These are phyloP conservation scores for Luffia ferchaultella DNA, from an alignment of 2,888 invertebrate species.

Conservation along the genomic window DNA sequence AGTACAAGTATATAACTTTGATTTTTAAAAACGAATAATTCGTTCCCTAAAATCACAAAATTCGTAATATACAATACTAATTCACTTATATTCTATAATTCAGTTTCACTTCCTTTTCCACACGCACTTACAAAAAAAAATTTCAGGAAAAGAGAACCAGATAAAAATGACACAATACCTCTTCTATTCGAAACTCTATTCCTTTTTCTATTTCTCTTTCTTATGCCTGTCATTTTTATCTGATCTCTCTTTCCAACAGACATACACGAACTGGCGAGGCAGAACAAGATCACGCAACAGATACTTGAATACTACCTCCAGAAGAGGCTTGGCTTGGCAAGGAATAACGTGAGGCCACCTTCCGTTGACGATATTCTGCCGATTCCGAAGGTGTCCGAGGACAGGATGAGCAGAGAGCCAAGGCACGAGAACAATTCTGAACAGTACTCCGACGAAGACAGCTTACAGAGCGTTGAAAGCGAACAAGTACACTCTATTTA, in stretches of 20 bases:
- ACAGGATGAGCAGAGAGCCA: conserved; percentile 23
- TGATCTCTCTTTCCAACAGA: conserved; percentile 55
- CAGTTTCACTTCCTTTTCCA: too few species aligned
- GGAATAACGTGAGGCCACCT: conserved; percentile 53
- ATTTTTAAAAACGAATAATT: too few species aligned
- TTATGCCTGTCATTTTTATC: conserved; percentile 60
- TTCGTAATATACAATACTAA: too few species aligned
- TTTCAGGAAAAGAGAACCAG: conserved; percentile 52
- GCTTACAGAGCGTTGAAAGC: conserved; percentile 74
- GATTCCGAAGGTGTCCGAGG: conserved; percentile 34
- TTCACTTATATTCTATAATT: too few species aligned
- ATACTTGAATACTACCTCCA: conserved; percentile 78
- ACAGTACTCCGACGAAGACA: conserved; percentile 21
- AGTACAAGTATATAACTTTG: too few species aligned
- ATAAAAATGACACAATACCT: conserved; percentile 56
- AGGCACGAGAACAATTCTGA: conserved; percentile 25
- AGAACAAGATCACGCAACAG: conserved; percentile 80
- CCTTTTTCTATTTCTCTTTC: conserved; percentile 7
- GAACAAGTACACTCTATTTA: conserved; percentile 73
- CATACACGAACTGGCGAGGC: conserved; percentile 71
- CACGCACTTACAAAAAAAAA: too few species aligned
- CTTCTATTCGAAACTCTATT: not conserved
- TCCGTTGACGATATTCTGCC: conserved; percentile 73
- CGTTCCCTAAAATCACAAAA: too few species aligned
- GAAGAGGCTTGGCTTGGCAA: conserved; percentile 70